These are phyloP conservation scores for Mesochorus sp. DNA, from an alignment of 2,888 invertebrate genomes.

Conservation along the genomic window DNA sequence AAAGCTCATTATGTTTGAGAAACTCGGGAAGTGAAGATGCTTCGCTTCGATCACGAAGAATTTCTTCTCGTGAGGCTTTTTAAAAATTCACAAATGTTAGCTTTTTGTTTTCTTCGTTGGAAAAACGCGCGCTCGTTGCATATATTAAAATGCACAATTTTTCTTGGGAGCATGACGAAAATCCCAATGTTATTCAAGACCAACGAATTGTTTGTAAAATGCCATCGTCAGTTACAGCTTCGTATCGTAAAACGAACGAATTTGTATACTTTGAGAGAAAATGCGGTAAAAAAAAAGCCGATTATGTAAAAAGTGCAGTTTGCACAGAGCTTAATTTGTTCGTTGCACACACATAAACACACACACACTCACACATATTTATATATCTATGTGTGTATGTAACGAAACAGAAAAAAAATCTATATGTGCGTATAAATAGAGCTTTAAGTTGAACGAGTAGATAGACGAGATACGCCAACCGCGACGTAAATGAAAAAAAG, in stretches of 20 bases:
- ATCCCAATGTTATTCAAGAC: background rate
- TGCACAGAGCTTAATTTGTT: constrained; percentile 23
- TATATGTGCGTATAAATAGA: constrained; percentile 31
- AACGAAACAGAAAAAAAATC: no score
- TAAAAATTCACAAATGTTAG: constrained; percentile 19
- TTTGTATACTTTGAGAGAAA: background rate
- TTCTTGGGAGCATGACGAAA: constrained; percentile 2
- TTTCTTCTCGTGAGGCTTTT: background rate
- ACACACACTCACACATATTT: no score
- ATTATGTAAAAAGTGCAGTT: constrained; percentile 11
- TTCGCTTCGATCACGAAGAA: constrained; percentile 2
- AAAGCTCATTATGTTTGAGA: constrained; percentile 81
- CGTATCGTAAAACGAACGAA: constrained; percentile 48
- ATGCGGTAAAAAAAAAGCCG: background rate
- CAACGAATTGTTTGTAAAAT: constrained; percentile 15
- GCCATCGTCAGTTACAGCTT: constrained; percentile 39
- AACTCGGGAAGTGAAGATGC: constrained; percentile 76
- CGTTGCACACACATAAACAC: constrained; percentile 19
- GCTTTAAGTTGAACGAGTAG: constrained; percentile 43
- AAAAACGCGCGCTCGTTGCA: constrained; percentile 15
- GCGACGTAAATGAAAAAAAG: constrained; percentile 13
- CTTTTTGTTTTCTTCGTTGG: constrained; percentile 18
- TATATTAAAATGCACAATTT: constrained; percentile 3
- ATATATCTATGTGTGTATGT: no score
- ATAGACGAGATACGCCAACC: constrained; percentile 43